Conservation (phyloP, 1,140 invertebrate genomes). For the Venturia canescens region DNA sequence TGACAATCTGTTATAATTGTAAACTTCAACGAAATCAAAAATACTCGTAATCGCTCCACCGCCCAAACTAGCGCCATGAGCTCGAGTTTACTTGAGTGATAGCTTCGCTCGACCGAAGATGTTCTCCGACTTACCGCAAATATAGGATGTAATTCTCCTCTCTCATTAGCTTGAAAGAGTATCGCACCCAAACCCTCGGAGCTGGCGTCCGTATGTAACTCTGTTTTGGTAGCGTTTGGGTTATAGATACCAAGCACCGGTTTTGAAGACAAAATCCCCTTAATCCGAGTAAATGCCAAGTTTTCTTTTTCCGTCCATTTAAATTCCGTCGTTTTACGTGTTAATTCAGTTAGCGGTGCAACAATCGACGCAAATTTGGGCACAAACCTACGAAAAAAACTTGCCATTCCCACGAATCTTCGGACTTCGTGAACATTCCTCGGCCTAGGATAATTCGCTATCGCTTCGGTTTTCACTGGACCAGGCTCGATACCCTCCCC, state of each 20-base stretch:
- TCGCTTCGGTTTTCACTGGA: constrained; percentile 59
- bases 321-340: constrained; percentile 62
- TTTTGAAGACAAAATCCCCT: constrained; percentile 18
- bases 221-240: constrained; percentile 37
- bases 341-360: constrained; percentile 62
- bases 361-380: constrained; percentile 64
- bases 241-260: constrained; percentile 55
- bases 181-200: constrained; percentile 63
- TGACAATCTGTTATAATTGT: constrained; percentile 45
- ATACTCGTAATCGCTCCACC: constrained; percentile 42
- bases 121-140: constrained; percentile 48
- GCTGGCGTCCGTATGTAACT: constrained; percentile 64
- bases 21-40: constrained; percentile 48
- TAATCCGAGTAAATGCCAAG: constrained; percentile 57
- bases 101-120: constrained; percentile 51
- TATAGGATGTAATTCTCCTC: constrained; percentile 45
- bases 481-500: constrained; percentile 58
- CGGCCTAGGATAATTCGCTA: constrained; percentile 55
- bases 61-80: constrained; percentile 1
- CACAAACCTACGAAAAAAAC: constrained; percentile 66
- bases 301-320: constrained; percentile 65
- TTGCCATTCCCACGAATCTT: constrained; percentile 64
- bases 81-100: constrained; percentile 7
- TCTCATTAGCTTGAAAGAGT: constrained; percentile 59
- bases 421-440: constrained; percentile 59